A percentile compares a stretch with the other conserved stretches of the same genome.
Evolutionary conservation across 2,797 vertebrate genomes (phyloP).

Genomic region (Salarias fasciatus): DNA sequence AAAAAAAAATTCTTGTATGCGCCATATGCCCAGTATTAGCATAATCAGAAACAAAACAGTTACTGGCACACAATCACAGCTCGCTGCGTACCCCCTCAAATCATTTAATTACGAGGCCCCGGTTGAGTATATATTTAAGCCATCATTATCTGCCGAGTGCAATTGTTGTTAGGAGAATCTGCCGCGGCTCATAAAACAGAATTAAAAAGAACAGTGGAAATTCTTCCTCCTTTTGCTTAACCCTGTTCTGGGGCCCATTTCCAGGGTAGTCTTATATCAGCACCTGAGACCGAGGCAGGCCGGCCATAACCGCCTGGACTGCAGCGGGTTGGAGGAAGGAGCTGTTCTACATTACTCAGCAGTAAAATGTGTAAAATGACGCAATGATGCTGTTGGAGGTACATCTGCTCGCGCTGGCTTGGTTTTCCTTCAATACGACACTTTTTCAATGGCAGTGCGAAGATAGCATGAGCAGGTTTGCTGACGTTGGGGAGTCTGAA

Average conservation of each 20-base stretch:
- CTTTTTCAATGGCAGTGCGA: no score
- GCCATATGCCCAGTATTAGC: constrained; percentile 69
- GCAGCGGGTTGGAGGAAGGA: no score
- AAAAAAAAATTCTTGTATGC: constrained; percentile 43
- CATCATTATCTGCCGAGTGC: constrained; percentile 68
- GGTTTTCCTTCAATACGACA: no score
- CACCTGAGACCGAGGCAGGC: not conserved
- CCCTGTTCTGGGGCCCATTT: constrained; percentile 22
- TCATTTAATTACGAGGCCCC: constrained; percentile 79
- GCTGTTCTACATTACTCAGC: no score
- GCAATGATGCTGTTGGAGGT: no score
- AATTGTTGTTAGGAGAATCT: constrained; percentile 64
- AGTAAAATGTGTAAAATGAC: no score
- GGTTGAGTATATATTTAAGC: constrained; percentile 77
- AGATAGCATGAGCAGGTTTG: no score
- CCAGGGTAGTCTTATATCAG: not conserved
- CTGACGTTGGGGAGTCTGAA: no score
- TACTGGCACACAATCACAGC: constrained; percentile 79
- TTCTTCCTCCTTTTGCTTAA: constrained; percentile 24
- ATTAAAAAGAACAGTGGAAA: constrained; percentile 51
- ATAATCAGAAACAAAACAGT: constrained; percentile 79
- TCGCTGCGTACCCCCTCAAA: constrained; percentile 72
- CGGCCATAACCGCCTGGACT: no score
- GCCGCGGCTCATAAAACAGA: constrained; percentile 44
- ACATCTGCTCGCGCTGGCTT: no score